Base-by-base conservation (phyloP, 2,113 vertebrate genomes). In the Epinephelus fuscoguttatus region DNA sequence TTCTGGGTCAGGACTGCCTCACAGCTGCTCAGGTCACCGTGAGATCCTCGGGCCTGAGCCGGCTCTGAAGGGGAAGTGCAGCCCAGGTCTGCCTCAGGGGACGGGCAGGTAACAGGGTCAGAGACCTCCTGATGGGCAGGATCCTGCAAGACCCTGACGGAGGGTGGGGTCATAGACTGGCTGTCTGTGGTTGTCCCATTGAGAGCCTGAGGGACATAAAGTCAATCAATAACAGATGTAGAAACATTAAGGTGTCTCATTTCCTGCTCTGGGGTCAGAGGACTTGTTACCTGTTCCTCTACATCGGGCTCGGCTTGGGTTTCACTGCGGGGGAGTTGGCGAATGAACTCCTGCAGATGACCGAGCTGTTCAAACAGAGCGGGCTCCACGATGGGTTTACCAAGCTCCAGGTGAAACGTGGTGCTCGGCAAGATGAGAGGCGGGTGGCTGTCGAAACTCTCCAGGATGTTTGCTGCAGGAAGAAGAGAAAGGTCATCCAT, bases 381-480 rank as follows among this genome's bases (percentile, higher is more conserved):
- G 0, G 79, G 84, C 15, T 96, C 95, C 64, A 69, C 60, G 4
- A 94, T 59, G 55, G 95, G 77, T 57, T 93, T 91, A 2, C 88
- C 93, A 10, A 95, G 92, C 86, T 95, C 95, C 87, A 96, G 87
- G 77, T 95, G 91, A 72, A 96, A 96, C 0, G 59, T 74, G 75
- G 53, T 90, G 89, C 76, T 90, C 47, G 96, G 96, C 81, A 96
- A 93, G 86, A 96, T 93, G 81, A 96, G 95, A 6, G 96, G 96
- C 45, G 96, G 96, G 85, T 96, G 96, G 80, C 81, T 91, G 84
- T 96, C 95, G 23, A 96, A 96, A 68, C 93, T 95, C 89, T 96
- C 93, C 90, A 96, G 87, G 91, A 96, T 94, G 80, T 96, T 93
- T 4, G 88, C 96, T 96, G 78, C 25, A 30, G 19, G 64, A 45